These are phyloP conservation scores for Vespertilio murinus DNA, from an alignment of 2,797 vertebrate species.

Conservation along the genomic window DNA sequence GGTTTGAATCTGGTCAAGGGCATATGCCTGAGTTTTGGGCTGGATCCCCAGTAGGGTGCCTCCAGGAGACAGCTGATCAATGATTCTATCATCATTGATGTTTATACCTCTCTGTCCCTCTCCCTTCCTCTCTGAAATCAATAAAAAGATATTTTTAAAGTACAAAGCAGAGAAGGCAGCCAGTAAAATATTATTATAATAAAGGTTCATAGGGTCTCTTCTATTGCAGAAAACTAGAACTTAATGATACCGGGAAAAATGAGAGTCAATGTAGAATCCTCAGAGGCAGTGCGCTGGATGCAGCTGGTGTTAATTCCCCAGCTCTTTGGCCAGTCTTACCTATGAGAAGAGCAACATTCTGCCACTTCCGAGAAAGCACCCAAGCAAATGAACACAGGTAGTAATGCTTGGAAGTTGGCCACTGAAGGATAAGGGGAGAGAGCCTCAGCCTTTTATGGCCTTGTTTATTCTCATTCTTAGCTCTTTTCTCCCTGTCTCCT, in stretches of 20 bases:
- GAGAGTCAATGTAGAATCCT: not conserved
- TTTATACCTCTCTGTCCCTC: too few species aligned
- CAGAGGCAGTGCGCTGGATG: not conserved
- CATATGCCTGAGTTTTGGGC: too few species aligned
- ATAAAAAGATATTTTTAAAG: not conserved
- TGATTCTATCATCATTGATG: too few species aligned
- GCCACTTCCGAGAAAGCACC: not conserved
- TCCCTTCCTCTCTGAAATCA: too few species aligned
- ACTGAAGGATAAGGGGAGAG: not conserved
- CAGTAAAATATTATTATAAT: not conserved
- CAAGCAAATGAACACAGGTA: not conserved
- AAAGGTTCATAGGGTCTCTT: not conserved
- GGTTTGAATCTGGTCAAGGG: too few species aligned
- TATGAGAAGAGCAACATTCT: not conserved
- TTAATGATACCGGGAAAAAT: not conserved
- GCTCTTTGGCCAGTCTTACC: not conserved
- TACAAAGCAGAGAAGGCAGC: not conserved
- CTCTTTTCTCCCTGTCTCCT: not conserved
- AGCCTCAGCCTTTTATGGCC: not conserved
- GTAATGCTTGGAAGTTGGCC: not conserved
- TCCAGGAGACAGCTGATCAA: too few species aligned
- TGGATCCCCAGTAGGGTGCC: too few species aligned
- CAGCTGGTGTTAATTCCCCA: not conserved
- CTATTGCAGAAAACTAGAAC: not conserved
- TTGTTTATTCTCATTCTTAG: not conserved